A percentile compares a stretch with the other conserved stretches of the same genome.
These are phyloP conservation scores for Gasterosteus aculeatus DNA, from an alignment of 2,113 vertebrate genomes.

Conservation along the genomic window DNA sequence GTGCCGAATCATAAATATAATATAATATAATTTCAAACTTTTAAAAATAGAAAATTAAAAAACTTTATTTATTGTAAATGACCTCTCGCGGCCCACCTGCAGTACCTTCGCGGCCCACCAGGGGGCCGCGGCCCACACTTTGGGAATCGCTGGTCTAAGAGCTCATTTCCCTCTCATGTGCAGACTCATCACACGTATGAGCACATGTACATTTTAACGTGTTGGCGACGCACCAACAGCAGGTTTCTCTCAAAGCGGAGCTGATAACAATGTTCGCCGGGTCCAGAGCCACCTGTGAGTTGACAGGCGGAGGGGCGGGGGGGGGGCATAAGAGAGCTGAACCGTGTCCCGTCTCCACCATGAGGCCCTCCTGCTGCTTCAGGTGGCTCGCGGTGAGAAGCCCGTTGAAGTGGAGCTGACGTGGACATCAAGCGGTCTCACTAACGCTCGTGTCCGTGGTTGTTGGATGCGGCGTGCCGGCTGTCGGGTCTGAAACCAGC, in stretches of 20 bases:
- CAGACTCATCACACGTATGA: background rate
- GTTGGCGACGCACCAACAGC: constrained; percentile 43
- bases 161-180: too few relatives aligned
- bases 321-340: constrained; percentile 53
- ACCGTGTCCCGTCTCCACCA: constrained; percentile 41
- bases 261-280: constrained; percentile 45
- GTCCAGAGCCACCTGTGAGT: constrained; percentile 12
- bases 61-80: too few relatives aligned
- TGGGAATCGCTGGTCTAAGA: too few relatives aligned
- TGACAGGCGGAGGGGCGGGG: background rate
- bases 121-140: too few relatives aligned
- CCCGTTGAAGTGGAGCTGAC: background rate
- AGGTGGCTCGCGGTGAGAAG: constrained; percentile 66
- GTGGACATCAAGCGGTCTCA: background rate
- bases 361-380: constrained; percentile 59
- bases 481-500: constrained; percentile 55
- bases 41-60: too few relatives aligned
- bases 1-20: too few relatives aligned
- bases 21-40: too few relatives aligned
- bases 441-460: constrained; percentile 45
- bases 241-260: constrained; percentile 65
- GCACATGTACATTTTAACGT: background rate
- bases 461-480: constrained; percentile 74
- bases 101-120: too few relatives aligned
- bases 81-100: too few relatives aligned